Evolutionary conservation across 2,113 vertebrate genomes (phyloP).

Genomic region (Rhinopomastus cyanomelas): DNA sequence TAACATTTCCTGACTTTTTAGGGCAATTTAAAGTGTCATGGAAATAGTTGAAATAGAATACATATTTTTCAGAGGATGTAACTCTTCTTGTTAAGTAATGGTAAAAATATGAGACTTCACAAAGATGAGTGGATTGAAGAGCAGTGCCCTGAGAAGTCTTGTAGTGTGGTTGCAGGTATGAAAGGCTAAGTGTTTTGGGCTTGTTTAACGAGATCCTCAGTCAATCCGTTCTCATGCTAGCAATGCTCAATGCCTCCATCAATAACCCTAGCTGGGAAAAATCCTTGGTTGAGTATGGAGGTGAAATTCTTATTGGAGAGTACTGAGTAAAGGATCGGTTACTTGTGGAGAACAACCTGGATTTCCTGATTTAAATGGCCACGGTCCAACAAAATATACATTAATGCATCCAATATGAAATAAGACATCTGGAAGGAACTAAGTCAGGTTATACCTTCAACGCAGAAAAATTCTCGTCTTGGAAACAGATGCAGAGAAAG

Average conservation of each 20-base stretch:
- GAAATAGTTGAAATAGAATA: conserved; percentile 29
- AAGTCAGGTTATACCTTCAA: conserved; percentile 2
- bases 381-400: neutral
- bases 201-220: neutral
- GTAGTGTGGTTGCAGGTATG: neutral
- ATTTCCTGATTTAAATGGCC: conserved; percentile 8
- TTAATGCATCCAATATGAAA: conserved; percentile 17
- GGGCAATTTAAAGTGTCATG: conserved; percentile 23
- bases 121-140: neutral
- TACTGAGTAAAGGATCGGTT: neutral
- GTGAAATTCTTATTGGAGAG: neutral
- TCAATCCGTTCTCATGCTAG: neutral
- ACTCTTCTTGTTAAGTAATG: neutral
- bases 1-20: conserved; percentile 24
- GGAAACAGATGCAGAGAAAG: neutral
- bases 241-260: neutral
- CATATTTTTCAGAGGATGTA: conserved; percentile 29
- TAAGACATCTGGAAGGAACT: conserved; percentile 33
- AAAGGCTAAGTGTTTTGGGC: neutral
- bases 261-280: neutral
- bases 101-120: conserved; percentile 1
- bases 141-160: neutral
- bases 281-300: neutral
- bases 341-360: neutral
- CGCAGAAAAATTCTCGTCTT: neutral